These are phyloP conservation scores for Amblyopsis hoosieri DNA, from an alignment of 2,797 vertebrate species.

Conservation along the genomic window DNA sequence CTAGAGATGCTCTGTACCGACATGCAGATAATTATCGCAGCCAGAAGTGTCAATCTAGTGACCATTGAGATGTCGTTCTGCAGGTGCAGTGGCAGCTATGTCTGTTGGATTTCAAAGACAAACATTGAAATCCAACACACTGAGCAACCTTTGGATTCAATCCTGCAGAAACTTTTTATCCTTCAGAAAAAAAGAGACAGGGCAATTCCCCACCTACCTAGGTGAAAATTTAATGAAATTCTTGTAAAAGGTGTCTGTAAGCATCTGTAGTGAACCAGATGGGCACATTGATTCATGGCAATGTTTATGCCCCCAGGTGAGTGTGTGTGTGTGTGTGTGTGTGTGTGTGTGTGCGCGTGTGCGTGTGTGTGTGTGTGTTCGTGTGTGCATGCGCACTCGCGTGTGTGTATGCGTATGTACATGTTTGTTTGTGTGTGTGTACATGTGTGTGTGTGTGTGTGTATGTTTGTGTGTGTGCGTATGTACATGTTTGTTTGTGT, in stretches of 20 bases:
- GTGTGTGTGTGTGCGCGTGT: slow-evolving; percentile 15
- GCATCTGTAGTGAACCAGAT: slow-evolving; percentile 19
- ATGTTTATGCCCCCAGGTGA: slow-evolving; percentile 26
- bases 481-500: slow-evolving; percentile 12
- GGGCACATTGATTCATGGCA: slow-evolving; percentile 29
- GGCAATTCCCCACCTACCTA: slow-evolving; percentile 14
- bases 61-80: too few relatives aligned
- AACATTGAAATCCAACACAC: slow-evolving; percentile 63
- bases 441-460: slow-evolving; percentile 17
- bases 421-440: slow-evolving; percentile 12
- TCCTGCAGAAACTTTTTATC: slow-evolving; percentile 26
- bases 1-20: too few relatives aligned
- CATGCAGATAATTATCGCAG: too few relatives aligned
- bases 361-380: slow-evolving; percentile 19
- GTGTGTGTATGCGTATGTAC: slow-evolving; percentile 10
- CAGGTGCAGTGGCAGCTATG: too few relatives aligned
- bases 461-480: slow-evolving; percentile 6
- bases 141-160: slow-evolving; percentile 36
- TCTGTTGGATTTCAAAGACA: slow-evolving; percentile 41
- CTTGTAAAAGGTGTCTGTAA: slow-evolving; percentile 31
- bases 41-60: too few relatives aligned
- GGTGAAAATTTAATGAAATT: slow-evolving; percentile 59
- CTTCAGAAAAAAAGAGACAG: slow-evolving; percentile 55
- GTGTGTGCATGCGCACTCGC: slow-evolving; percentile 9
- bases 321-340: neutral